These are phyloP conservation scores for Cylas formicarius DNA, from an alignment of 1,140 invertebrate genomes.

Conservation along the genomic window DNA sequence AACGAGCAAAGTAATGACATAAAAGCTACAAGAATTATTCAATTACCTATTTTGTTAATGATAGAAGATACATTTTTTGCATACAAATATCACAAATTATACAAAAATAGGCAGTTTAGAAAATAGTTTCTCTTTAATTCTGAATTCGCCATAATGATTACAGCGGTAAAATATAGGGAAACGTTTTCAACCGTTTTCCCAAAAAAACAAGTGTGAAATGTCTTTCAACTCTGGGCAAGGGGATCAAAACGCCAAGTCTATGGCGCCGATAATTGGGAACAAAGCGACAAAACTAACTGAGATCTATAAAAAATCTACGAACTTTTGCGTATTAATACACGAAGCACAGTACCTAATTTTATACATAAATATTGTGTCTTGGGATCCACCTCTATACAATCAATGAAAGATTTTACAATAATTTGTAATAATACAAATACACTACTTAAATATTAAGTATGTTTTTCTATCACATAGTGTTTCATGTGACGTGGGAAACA, in stretches of 20 bases:
- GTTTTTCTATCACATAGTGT: conserved; percentile 33
- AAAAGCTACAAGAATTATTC: conserved; percentile 14
- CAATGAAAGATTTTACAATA: conserved; percentile 29
- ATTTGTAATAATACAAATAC: conserved; percentile 40
- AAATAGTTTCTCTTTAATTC: no score
- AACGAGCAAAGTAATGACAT: conserved; percentile 26
- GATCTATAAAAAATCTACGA: conserved; percentile 11
- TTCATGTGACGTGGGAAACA: no score
- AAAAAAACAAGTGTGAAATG: no score
- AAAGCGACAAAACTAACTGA: conserved; percentile 17
- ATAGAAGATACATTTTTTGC: conserved; percentile 17
- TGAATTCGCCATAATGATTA: no score
- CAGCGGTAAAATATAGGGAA: no score
- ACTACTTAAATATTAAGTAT: conserved; percentile 42
- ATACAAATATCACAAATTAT: conserved; percentile 28
- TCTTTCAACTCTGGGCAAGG: no score
- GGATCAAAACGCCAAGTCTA: no score
- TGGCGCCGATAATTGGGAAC: no score
- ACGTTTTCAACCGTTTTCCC: no score
- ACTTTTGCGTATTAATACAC: background rate
- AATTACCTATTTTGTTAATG: conserved; percentile 10
- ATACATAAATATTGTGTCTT: conserved; percentile 3
- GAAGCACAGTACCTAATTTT: background rate
- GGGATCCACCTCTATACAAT: conserved; percentile 16
- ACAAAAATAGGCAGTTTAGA: no score